Evolutionary conservation across 2,888 invertebrate genomes (phyloP).

Genomic region (Eurytoma californica): DNA sequence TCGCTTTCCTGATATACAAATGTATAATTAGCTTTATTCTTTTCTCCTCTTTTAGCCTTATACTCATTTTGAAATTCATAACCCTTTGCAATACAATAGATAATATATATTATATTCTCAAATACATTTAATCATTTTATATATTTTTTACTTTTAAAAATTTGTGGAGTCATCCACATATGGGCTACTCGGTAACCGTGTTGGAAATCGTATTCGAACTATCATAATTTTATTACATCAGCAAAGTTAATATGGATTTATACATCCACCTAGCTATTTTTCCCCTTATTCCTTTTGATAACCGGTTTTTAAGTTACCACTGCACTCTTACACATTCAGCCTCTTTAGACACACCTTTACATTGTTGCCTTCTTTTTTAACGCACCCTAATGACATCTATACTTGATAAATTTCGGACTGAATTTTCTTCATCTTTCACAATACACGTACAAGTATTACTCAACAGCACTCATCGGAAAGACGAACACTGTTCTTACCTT

Average conservation of each 20-base stretch:
- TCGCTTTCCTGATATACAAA: no score
- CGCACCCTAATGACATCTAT: no score
- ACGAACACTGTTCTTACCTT: no score
- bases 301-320: no score
- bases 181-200: conserved; percentile 17
- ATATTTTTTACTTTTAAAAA: conserved; percentile 48
- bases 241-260: conserved; percentile 6
- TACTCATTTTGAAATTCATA: conserved; percentile 27
- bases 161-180: conserved; percentile 38
- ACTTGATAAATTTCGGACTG: no score
- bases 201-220: conserved; percentile 39
- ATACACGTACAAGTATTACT: no score
- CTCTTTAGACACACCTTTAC: conserved; percentile 4
- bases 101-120: conserved; percentile 31
- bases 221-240: conserved; percentile 47
- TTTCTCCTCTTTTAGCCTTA: not conserved
- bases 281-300: not conserved
- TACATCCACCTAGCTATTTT: not conserved
- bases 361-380: no score
- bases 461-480: no score
- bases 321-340: conserved; percentile 5
- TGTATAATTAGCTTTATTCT: no score
- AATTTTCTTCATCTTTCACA: no score
- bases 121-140: conserved; percentile 41
- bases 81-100: conserved; percentile 40